These are phyloP conservation scores for Trachymyrmex septentrionalis DNA, from an alignment of 1,140 invertebrate genomes.

Conservation along the genomic window DNA sequence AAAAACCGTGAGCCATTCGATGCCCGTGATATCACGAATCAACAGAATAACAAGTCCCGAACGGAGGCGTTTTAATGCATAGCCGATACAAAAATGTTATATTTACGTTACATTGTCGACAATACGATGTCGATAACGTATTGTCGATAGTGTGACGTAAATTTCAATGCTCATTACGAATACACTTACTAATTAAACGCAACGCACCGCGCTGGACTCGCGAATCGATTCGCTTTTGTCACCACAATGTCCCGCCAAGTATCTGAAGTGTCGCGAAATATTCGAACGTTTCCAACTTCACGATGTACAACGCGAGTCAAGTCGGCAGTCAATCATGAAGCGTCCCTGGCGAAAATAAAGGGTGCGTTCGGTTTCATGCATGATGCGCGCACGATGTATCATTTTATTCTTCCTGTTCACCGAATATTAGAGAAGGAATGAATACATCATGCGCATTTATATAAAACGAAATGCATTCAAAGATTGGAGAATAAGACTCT, in stretches of 20 bases:
- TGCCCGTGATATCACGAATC: not conserved
- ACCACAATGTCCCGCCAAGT: not conserved
- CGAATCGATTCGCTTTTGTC: not conserved
- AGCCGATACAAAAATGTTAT: not conserved
- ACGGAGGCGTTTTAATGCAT: not conserved
- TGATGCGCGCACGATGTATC: no score
- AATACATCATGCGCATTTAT: no score
- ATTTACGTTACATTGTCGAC: not conserved
- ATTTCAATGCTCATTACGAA: not conserved
- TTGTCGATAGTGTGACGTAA: no score
- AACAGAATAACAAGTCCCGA: not conserved
- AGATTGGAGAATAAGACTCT: no score
- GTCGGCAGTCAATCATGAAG: not conserved
- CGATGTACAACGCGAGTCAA: not conserved
- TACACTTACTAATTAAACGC: not conserved
- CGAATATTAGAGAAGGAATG: no score
- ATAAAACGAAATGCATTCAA: no score
- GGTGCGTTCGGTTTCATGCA: no score
- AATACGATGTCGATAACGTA: not conserved
- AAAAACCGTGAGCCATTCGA: not conserved
- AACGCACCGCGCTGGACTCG: not conserved
- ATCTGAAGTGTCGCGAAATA: not conserved
- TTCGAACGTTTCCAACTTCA: not conserved
- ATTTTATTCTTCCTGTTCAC: no score
- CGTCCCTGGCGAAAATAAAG: no score